Evolutionary conservation across 53 echinoderm and acorn worm genomes (phyloP).

Genomic region (Holothuria leucospilota): DNA sequence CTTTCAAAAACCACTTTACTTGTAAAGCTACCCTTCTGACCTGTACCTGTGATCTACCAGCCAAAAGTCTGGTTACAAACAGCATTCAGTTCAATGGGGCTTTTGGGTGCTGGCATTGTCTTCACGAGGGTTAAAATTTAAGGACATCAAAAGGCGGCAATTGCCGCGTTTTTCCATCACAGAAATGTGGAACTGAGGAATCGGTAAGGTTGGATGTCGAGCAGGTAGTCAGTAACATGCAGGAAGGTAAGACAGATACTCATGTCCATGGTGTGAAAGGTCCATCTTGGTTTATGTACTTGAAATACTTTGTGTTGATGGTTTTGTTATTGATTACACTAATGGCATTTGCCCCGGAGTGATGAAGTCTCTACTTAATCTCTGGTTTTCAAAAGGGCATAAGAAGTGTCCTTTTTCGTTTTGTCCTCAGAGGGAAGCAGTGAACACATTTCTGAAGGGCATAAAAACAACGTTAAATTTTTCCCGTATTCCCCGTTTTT

Average conservation of each 20-base stretch:
- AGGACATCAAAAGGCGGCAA: slow-evolving; percentile 54
- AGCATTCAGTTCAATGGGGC: slow-evolving; percentile 58
- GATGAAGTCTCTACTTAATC: slow-evolving; percentile 50
- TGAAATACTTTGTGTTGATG: slow-evolving; percentile 44
- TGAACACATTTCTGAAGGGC: slow-evolving; percentile 17
- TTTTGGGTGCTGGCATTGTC: slow-evolving; percentile 51
- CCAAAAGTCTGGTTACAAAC: slow-evolving; percentile 52
- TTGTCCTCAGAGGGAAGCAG: slow-evolving; percentile 31
- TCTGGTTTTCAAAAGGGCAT: slow-evolving; percentile 33
- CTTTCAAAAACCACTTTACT: slow-evolving; percentile 38
- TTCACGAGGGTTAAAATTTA: slow-evolving; percentile 49
- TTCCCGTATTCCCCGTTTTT: too few species aligned
- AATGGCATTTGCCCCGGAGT: slow-evolving; percentile 58
- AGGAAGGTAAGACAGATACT: slow-evolving; percentile 18
- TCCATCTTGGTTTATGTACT: slow-evolving; percentile 51
- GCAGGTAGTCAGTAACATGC: slow-evolving; percentile 13
- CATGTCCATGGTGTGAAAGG: slow-evolving; percentile 51
- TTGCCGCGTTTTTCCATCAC: slow-evolving; percentile 47
- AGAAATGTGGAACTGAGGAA: slow-evolving; percentile 19
- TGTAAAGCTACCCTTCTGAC: slow-evolving; percentile 51
- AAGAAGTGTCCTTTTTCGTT: slow-evolving; percentile 25
- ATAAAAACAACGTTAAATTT: slow-evolving; percentile 53
- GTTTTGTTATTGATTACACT: slow-evolving; percentile 64
- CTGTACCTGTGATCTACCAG: slow-evolving; percentile 65
- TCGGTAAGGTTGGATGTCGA: slow-evolving; percentile 1